These are phyloP conservation scores for Toxotes chatareus DNA, from an alignment of 2,113 vertebrate species.

Conservation along the genomic window DNA sequence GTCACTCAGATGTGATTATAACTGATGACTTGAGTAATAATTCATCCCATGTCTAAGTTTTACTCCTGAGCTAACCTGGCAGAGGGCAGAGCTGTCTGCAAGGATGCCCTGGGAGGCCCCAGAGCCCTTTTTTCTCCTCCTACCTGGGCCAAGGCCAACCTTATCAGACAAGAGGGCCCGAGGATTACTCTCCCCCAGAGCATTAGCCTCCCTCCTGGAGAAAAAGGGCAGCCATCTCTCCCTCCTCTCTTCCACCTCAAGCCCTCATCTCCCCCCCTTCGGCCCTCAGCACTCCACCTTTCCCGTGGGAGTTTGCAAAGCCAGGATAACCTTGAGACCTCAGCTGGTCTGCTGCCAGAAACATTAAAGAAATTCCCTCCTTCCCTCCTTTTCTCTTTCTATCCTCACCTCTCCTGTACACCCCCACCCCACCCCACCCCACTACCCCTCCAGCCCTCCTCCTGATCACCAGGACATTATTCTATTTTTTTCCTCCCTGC, in stretches of 20 bases:
- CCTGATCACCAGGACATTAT: constrained; percentile 82
- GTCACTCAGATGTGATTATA: constrained; percentile 54
- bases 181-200: constrained; percentile 77
- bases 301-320: constrained; percentile 93
- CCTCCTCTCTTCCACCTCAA: constrained; percentile 77
- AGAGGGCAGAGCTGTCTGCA: constrained; percentile 54
- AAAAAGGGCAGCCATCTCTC: constrained; percentile 75
- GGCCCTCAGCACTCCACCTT: constrained; percentile 87
- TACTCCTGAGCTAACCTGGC: constrained; percentile 45
- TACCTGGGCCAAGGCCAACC: constrained; percentile 76
- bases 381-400: constrained; percentile 75
- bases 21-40: constrained; percentile 63
- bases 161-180: constrained; percentile 61
- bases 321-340: constrained; percentile 90
- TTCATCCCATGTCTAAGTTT: constrained; percentile 51
- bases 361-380: constrained; percentile 85
- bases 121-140: constrained; percentile 62
- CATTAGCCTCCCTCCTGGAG: constrained; percentile 79
- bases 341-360: constrained; percentile 89
- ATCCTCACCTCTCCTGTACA: constrained; percentile 75
- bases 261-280: constrained; percentile 55
- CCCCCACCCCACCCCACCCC: constrained; percentile 52
- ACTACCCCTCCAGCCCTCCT: constrained; percentile 61
- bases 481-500: constrained; percentile 62
- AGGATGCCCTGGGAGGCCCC: constrained; percentile 70